These are phyloP conservation scores for Ctenicera cuprea DNA, from an alignment of 2,888 invertebrate species.

Conservation along the genomic window DNA sequence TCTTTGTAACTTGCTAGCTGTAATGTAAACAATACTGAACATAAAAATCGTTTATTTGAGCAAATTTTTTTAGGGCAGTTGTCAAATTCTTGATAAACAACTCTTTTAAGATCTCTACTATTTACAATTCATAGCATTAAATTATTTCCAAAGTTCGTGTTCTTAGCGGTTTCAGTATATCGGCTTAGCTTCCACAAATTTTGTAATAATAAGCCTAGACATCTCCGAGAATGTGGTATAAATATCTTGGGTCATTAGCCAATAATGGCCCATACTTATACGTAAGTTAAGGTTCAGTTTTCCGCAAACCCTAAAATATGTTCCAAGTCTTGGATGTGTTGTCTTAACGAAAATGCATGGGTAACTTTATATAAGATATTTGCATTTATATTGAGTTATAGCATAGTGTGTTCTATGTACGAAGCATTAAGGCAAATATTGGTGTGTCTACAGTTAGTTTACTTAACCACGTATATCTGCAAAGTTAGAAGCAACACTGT, in stretches of 20 bases:
- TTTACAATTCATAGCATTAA: constrained; percentile 26
- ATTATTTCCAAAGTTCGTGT: constrained; percentile 39
- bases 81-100: too few species aligned
- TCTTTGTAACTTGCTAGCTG: too few species aligned
- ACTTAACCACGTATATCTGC: constrained; percentile 70
- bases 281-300: constrained; percentile 32
- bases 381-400: constrained; percentile 73
- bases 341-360: constrained; percentile 71
- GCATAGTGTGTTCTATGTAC: constrained; percentile 65
- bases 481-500: constrained; percentile 68
- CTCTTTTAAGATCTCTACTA: not conserved
- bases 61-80: too few species aligned
- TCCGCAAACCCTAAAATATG: constrained; percentile 45
- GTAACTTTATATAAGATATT: constrained; percentile 72
- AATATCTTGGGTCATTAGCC: constrained; percentile 35
- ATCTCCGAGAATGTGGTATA: constrained; percentile 51
- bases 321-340: constrained; percentile 66
- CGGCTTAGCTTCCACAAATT: constrained; percentile 52
- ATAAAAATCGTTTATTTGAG: too few species aligned
- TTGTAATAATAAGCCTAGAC: constrained; percentile 54
- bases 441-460: constrained; percentile 70
- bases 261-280: constrained; percentile 29
- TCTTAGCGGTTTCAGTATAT: constrained; percentile 42
- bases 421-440: constrained; percentile 71
- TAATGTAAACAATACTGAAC: too few species aligned